Percentiles rank a stretch among this genome's conserved stretches.
phyloP scores from a whole-genome alignment of 53 echinoderm and acorn worm genomes.

The Patiria pectinifera region DNA sequence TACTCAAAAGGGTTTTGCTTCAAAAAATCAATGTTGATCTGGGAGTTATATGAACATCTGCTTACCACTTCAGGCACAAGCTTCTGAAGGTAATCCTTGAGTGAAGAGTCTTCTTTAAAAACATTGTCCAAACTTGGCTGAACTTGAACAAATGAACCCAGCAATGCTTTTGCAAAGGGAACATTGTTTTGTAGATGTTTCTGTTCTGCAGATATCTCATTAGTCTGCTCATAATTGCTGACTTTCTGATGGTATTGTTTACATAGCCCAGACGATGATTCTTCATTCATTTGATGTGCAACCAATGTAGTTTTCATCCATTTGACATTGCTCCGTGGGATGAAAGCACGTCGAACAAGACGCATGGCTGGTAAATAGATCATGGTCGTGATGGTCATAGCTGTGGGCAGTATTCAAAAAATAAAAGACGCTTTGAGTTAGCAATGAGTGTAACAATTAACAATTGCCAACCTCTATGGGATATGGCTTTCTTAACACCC shows the following conservation, averaged over 20 bases:
- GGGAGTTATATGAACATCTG: too few species aligned
- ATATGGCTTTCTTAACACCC: too few species aligned
- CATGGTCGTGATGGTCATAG: neutral
- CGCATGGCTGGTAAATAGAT: neutral
- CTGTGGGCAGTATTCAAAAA: too few species aligned
- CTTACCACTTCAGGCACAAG: constrained; percentile 72
- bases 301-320: neutral
- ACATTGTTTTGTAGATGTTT: neutral
- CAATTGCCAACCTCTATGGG: too few species aligned
- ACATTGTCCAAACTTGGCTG: constrained; percentile 74
- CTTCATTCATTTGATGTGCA: neutral
- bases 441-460: too few species aligned
- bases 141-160: constrained; percentile 78
- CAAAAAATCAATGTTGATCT: neutral
- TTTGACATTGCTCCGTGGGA: neutral
- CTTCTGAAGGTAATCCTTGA: constrained; percentile 67
- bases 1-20: too few species aligned
- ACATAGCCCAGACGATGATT: neutral
- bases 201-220: neutral
- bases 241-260: neutral
- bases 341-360: neutral
- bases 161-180: constrained; percentile 71
- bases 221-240: neutral
- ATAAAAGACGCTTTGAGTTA: too few species aligned
- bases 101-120: constrained; percentile 69